phyloP scores from a whole-genome alignment of 2,797 vertebrate species.

The Jordanella pulchra region DNA sequence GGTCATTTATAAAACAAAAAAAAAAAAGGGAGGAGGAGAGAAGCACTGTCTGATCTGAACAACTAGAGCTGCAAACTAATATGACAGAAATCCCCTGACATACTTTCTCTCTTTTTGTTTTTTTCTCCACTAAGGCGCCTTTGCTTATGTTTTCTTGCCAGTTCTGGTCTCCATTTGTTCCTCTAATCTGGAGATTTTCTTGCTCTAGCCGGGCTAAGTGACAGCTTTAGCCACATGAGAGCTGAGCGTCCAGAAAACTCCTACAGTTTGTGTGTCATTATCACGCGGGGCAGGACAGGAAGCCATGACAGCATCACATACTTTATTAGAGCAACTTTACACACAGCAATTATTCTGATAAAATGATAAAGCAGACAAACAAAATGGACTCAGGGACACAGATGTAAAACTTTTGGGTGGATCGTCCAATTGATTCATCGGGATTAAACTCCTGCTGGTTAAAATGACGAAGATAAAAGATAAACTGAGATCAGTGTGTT shows the following conservation, averaged over 20 bases:
- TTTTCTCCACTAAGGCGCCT: conserved; percentile 15
- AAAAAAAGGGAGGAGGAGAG: conserved; percentile 14
- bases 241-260: conserved; percentile 35
- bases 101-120: conserved; percentile 47
- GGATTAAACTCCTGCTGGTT: conserved; percentile 1
- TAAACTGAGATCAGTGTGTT: conserved; percentile 34
- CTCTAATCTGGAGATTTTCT: conserved; percentile 36
- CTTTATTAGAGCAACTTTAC: conserved; percentile 48
- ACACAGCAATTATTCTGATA: conserved; percentile 57
- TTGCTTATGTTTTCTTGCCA: conserved; percentile 40
- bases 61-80: conserved; percentile 39
- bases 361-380: conserved; percentile 33
- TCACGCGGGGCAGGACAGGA: conserved; percentile 47
- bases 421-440: conserved; percentile 8
- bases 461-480: not conserved
- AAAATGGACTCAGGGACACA: conserved; percentile 1
- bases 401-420: conserved; percentile 29
- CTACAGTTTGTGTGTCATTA: conserved; percentile 48
- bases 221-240: conserved; percentile 43
- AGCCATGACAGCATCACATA: conserved; percentile 46
- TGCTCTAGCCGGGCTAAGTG: conserved; percentile 49
- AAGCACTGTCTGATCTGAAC: conserved; percentile 31
- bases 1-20: not conserved
- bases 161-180: conserved; percentile 41
- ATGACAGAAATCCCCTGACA: conserved; percentile 54